Evolutionary conservation across 2,888 invertebrate genomes (phyloP).

Genomic region (Erannis defoliaria): DNA sequence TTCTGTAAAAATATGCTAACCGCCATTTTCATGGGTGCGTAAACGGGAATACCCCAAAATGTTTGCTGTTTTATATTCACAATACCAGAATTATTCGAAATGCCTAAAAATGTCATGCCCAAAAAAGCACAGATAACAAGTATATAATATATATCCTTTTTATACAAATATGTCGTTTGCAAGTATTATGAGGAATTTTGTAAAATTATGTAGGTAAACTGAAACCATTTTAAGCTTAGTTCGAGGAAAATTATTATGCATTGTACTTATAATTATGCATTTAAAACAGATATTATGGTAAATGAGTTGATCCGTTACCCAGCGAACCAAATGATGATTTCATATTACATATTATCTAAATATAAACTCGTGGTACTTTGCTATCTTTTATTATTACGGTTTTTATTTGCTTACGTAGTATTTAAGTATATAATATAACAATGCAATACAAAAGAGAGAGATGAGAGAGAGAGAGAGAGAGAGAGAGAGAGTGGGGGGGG

Average conservation of each 20-base stretch:
- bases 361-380: neutral
- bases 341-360: neutral
- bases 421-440: neutral
- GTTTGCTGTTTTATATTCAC: too few relatives aligned
- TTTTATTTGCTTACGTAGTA: neutral
- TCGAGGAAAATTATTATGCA: conserved; percentile 20
- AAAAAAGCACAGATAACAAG: too few relatives aligned
- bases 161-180: too few relatives aligned
- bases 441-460: neutral
- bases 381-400: conserved; percentile 2
- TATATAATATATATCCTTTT: too few relatives aligned
- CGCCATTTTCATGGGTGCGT: too few relatives aligned
- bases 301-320: neutral
- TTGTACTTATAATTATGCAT: conserved; percentile 2
- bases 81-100: too few relatives aligned
- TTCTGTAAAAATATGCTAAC: too few relatives aligned
- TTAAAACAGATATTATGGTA: neutral
- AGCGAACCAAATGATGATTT: neutral
- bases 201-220: neutral
- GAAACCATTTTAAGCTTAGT: conserved; percentile 7
- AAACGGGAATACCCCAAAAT: too few relatives aligned
- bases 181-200: neutral
- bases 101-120: too few relatives aligned
- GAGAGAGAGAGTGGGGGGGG: too few relatives aligned
- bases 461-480: too few relatives aligned